A percentile compares a stretch with the other conserved stretches of the same genome.
Conservation (phyloP, 2,888 invertebrate species). For the Acleris holmiana region DNA sequence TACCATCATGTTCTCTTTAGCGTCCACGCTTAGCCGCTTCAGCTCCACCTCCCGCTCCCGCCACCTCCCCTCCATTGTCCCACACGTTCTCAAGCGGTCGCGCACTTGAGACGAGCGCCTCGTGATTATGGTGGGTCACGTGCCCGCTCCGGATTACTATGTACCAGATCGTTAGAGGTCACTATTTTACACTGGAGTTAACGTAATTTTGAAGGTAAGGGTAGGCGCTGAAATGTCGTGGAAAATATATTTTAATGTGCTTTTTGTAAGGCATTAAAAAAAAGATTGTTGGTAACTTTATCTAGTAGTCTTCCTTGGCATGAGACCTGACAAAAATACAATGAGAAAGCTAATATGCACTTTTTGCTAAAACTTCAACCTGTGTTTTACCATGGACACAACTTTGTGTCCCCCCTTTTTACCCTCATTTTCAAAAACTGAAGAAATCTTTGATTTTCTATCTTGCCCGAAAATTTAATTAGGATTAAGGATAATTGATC, state of each 20-base stretch:
- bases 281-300: too few species aligned
- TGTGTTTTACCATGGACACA: too few species aligned
- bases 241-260: neutral
- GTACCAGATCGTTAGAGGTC: conserved; percentile 35
- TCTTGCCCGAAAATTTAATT: too few species aligned
- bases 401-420: too few species aligned
- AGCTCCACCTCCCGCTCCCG: conserved; percentile 6
- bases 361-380: too few species aligned
- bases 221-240: neutral
- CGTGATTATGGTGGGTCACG: conserved; percentile 70
- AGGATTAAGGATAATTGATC: too few species aligned
- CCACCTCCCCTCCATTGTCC: neutral
- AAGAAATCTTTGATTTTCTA: too few species aligned
- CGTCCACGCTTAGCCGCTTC: neutral
- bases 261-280: too few species aligned
- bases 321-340: too few species aligned
- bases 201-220: conserved; percentile 11
- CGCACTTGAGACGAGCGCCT: conserved; percentile 35
- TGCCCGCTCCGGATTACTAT: conserved; percentile 53
- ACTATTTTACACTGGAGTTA: conserved; percentile 20
- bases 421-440: too few species aligned
- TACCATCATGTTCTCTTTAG: neutral
- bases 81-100: conserved; percentile 20
- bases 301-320: too few species aligned
- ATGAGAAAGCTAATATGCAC: too few species aligned